These are phyloP conservation scores for Gobio gobio DNA, from an alignment of 2,113 vertebrate genomes.

Conservation along the genomic window DNA sequence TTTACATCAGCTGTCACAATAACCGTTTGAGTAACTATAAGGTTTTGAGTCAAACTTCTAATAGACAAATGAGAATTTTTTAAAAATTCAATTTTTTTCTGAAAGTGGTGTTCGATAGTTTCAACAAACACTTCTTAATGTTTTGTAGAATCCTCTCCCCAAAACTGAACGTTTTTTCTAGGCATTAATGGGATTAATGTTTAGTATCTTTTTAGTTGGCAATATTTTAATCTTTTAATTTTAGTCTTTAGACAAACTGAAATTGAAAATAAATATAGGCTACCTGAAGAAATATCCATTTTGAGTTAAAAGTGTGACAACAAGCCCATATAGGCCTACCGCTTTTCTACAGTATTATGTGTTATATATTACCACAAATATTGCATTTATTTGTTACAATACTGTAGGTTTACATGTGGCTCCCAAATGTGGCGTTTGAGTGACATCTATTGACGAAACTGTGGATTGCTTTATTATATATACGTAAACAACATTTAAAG, in stretches of 20 bases:
- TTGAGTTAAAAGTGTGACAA: not conserved
- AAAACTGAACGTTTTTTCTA: not conserved
- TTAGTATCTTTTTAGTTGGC: not conserved
- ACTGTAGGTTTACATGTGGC: not conserved
- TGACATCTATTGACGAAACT: constrained; percentile 36
- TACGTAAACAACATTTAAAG: too few species aligned
- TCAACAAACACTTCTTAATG: not conserved
- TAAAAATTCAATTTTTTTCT: too few species aligned
- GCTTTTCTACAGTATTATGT: not conserved
- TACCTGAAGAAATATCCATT: not conserved
- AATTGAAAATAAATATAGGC: not conserved
- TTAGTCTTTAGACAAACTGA: not conserved
- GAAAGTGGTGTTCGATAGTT: not conserved
- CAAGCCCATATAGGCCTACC: not conserved
- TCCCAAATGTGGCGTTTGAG: not conserved
- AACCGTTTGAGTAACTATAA: not conserved
- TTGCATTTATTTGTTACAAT: not conserved
- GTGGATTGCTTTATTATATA: not conserved
- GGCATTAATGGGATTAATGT: not conserved
- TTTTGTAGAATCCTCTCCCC: not conserved
- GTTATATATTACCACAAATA: not conserved
- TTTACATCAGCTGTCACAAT: not conserved
- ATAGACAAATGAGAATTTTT: not conserved
- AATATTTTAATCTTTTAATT: not conserved
- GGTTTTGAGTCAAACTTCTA: not conserved